A percentile compares a stretch with the other conserved stretches of the same genome.
Evolutionary conservation across 2,113 vertebrate species (phyloP).

Genomic region (Origma solitaria): DNA sequence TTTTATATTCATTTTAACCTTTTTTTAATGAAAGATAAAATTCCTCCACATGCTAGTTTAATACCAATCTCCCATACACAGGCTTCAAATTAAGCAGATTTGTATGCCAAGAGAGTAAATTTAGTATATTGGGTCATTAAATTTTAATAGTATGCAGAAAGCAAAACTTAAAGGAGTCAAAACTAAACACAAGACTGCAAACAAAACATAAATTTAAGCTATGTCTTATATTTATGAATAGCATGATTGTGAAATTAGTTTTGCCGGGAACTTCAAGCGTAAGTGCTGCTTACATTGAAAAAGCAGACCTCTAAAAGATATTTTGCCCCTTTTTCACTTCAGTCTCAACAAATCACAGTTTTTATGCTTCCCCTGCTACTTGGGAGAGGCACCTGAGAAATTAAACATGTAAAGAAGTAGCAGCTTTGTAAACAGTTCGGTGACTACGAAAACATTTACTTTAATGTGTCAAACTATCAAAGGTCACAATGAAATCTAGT

Average conservation of each 20-base stretch:
- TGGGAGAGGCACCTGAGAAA: fast-evolving
- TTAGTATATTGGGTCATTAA: background rate
- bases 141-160: background rate
- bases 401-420: fast-evolving
- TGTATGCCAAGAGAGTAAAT: background rate
- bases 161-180: background rate
- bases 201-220: background rate
- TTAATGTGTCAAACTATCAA: background rate
- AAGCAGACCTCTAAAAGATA: background rate
- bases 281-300: background rate
- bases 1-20: background rate
- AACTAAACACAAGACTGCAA: background rate
- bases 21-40: background rate
- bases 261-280: background rate
- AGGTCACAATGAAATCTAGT: background rate
- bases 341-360: background rate
- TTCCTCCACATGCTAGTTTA: background rate
- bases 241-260: background rate
- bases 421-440: background rate
- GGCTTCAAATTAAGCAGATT: background rate
- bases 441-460: background rate
- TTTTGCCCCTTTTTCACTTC: background rate
- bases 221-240: background rate
- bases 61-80: background rate
- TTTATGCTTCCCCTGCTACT: background rate